phyloP scores from a whole-genome alignment of 2,113 vertebrate genomes.

The Callipepla squamata region DNA sequence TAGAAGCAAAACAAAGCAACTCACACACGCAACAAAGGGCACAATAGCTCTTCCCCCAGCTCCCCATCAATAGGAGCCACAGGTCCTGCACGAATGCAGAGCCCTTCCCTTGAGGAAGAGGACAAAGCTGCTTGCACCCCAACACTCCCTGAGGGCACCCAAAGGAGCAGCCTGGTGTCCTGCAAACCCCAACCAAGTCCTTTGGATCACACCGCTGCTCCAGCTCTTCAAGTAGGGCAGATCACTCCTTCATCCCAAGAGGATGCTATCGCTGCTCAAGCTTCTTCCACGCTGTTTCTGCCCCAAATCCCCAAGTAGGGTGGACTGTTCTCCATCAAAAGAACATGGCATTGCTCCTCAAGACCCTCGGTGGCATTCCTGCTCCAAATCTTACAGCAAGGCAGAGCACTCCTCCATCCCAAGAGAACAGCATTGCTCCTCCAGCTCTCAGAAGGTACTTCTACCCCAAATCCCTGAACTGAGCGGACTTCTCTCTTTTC shows the following conservation, averaged over 20 bases:
- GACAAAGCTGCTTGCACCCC: rapidly evolving
- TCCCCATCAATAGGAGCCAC: not conserved
- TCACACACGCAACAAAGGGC: too few species aligned
- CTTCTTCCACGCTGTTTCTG: not conserved
- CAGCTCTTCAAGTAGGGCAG: not conserved
- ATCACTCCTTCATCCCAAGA: too few species aligned
- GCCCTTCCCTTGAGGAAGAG: not conserved
- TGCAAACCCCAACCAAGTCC: not conserved
- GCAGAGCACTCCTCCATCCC: not conserved
- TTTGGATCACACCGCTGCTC: not conserved
- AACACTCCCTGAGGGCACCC: not conserved
- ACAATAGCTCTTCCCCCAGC: not conserved
- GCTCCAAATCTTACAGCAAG: not conserved
- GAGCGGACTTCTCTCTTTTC: not conserved
- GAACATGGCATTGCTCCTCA: too few species aligned
- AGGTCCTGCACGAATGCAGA: not conserved
- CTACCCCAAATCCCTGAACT: not conserved
- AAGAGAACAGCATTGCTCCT: not conserved
- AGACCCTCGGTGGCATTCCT: not conserved
- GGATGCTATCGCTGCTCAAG: too few species aligned
- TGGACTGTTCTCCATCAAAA: too few species aligned
- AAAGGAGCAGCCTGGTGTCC: not conserved
- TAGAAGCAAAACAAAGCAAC: not conserved
- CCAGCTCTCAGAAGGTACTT: not conserved
- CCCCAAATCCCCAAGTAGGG: too few species aligned